A percentile compares a stretch with the other conserved stretches of the same genome.
Conservation (phyloP, 2,113 vertebrate species). For the Clarias magur region DNA sequence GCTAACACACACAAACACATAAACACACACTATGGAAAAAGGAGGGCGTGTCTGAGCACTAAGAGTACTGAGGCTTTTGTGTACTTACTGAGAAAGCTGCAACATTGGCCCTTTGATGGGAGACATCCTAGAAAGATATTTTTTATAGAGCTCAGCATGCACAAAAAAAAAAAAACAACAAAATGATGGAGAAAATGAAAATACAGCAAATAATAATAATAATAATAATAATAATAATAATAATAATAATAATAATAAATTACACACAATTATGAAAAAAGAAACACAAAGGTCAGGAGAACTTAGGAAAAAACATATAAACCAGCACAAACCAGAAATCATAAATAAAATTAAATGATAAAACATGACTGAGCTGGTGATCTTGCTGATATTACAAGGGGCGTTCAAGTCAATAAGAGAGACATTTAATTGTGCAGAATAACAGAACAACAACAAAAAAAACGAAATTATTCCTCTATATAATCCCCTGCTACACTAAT, state of each 20-base stretch:
- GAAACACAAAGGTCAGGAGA: not conserved
- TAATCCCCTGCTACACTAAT: too few relatives aligned
- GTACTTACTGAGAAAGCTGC: slow-evolving; percentile 85
- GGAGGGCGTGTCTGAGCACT: slow-evolving; percentile 72
- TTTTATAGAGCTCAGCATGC: slow-evolving; percentile 79
- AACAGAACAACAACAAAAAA: too few relatives aligned
- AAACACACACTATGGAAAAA: slow-evolving; percentile 57
- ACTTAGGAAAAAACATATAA: not conserved
- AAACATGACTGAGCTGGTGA: not conserved
- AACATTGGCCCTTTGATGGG: slow-evolving; percentile 82
- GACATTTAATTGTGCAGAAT: too few relatives aligned
- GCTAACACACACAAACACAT: slow-evolving; percentile 4
- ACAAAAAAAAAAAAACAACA: slow-evolving; percentile 15
- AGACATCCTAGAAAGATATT: slow-evolving; percentile 84
- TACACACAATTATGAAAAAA: slow-evolving; percentile 1
- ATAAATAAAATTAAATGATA: not conserved
- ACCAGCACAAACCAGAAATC: not conserved
- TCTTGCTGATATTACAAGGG: not conserved
- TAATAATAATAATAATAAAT: slow-evolving; percentile 28
- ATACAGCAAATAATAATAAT: slow-evolving; percentile 22
- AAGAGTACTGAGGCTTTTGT: slow-evolving; percentile 57
- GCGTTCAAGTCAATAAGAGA: too few relatives aligned
- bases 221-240: slow-evolving; percentile 33
- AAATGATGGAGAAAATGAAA: slow-evolving; percentile 16
- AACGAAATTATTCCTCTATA: too few relatives aligned